phyloP scores from a whole-genome alignment of 2,888 invertebrate species.

The Ischnura elegans region DNA sequence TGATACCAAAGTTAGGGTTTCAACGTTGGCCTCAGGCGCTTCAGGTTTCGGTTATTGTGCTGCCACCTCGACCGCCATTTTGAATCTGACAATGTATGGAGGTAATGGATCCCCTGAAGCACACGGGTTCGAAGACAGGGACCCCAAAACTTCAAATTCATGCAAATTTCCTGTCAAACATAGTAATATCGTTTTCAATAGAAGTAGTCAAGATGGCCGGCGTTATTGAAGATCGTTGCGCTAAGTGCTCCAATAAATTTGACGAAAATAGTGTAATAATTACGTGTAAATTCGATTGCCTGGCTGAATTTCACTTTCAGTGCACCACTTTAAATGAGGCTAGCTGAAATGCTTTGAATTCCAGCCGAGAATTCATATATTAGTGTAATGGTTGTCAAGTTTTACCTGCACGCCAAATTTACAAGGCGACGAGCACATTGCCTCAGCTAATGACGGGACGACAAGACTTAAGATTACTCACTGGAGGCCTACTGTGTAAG shows the following conservation, averaged over 20 bases:
- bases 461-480: neutral
- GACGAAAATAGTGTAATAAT: constrained; percentile 18
- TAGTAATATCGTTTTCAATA: too few species aligned
- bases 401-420: neutral
- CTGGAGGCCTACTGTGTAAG: neutral
- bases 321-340: neutral
- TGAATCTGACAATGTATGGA: too few species aligned
- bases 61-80: too few species aligned
- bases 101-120: too few species aligned
- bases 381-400: neutral
- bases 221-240: neutral
- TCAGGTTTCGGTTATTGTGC: too few species aligned
- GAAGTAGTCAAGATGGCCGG: too few species aligned
- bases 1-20: too few species aligned
- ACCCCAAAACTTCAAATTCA: too few species aligned
- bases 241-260: neutral
- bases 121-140: too few species aligned
- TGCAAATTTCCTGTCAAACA: too few species aligned
- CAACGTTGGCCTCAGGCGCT: too few species aligned
- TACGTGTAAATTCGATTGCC: constrained; percentile 13
- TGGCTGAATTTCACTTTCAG: neutral
- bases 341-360: neutral
- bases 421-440: neutral
- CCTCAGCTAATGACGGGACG: neutral
- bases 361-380: neutral